These are phyloP conservation scores for Buphagus erythrorhynchus DNA, from an alignment of 2,797 vertebrate genomes.

Conservation along the genomic window DNA sequence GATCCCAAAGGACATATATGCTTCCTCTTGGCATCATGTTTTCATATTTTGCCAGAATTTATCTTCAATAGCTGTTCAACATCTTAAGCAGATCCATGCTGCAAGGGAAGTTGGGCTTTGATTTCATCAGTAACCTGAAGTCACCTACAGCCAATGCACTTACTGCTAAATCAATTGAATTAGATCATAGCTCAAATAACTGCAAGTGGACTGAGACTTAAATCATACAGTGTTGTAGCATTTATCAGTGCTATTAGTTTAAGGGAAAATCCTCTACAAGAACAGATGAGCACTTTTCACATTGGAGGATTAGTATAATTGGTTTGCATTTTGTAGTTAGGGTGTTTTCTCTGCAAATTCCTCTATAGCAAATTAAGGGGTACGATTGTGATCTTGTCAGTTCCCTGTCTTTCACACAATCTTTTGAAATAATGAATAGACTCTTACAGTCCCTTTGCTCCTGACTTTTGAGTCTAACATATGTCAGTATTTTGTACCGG, in stretches of 20 bases:
- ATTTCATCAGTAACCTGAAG: neutral
- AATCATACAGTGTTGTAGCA: neutral
- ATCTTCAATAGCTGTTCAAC: neutral
- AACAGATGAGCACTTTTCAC: neutral
- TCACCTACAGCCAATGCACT: neutral
- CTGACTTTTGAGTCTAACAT: neutral
- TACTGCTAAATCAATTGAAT: neutral
- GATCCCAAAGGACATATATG: neutral
- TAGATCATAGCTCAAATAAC: neutral
- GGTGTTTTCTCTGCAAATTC: neutral
- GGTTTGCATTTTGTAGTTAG: neutral
- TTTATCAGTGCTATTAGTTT: neutral
- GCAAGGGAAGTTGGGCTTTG: neutral
- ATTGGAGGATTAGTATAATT: neutral
- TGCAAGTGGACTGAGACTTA: neutral
- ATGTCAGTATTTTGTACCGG: neutral
- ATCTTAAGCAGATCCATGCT: neutral
- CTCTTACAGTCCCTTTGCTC: neutral
- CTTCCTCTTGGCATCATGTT: neutral
- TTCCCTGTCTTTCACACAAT: fast-evolving
- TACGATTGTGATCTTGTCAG: neutral
- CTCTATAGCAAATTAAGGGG: neutral
- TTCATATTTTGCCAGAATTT: neutral
- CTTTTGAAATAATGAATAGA: neutral
- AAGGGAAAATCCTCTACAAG: neutral